A percentile compares a stretch with the other conserved stretches of the same genome.
phyloP scores from a whole-genome alignment of 1,140 invertebrate species.

The Brachionus asplanchnoidis region DNA sequence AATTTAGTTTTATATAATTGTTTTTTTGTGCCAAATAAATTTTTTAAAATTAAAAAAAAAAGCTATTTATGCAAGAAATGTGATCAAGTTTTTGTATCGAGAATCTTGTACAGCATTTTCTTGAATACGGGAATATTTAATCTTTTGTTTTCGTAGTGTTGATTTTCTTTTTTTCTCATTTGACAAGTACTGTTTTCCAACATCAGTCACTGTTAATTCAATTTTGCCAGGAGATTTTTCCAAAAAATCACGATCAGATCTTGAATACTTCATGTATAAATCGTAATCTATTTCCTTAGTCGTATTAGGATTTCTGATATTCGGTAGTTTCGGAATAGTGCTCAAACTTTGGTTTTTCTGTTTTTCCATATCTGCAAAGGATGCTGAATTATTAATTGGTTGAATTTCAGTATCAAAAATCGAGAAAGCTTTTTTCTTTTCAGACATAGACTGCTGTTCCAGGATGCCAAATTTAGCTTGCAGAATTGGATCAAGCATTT shows the following conservation, averaged over 20 bases:
- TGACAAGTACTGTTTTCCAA: constrained; percentile 27
- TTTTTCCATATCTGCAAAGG: neutral
- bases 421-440: neutral
- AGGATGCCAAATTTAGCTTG: constrained; percentile 9
- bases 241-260: constrained; percentile 11
- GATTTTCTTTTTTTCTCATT: constrained; percentile 29
- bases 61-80: neutral
- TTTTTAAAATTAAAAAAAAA: neutral
- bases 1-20: no score
- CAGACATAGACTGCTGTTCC: neutral
- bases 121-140: neutral
- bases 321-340: constrained; percentile 1
- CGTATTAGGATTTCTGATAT: neutral
- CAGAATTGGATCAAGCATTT: neutral
- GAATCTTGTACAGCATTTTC: constrained; percentile 23
- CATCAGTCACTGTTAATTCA: constrained; percentile 22
- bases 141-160: neutral
- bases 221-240: constrained; percentile 34
- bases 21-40: no score
- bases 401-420: neutral
- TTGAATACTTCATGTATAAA: constrained; percentile 22
- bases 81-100: constrained; percentile 3
- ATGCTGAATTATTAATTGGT: neutral
- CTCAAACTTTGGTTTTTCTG: neutral
- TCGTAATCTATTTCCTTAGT: neutral